A percentile compares a stretch with the other conserved stretches of the same genome.
These are phyloP conservation scores for Thinocorus orbignyianus DNA, from an alignment of 2,113 vertebrate genomes.

Conservation along the genomic window DNA sequence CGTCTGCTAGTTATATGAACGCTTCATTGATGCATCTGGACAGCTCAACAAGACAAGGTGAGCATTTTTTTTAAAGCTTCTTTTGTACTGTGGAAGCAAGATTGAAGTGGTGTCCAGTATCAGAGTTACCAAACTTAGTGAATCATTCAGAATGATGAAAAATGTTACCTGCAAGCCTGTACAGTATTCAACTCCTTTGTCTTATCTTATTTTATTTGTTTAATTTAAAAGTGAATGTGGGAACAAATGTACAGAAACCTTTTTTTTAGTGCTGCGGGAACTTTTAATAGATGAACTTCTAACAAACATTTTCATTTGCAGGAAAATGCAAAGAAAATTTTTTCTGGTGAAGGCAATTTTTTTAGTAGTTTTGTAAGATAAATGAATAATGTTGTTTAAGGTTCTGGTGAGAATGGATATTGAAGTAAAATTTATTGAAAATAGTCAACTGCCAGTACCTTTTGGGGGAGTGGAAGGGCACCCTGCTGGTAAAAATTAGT, in stretches of 20 bases:
- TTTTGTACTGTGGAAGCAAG: conserved; percentile 60
- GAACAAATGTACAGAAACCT: conserved; percentile 78
- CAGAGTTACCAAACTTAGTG: conserved; percentile 66
- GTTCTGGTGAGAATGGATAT: conserved; percentile 69
- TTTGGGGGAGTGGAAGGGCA: background rate
- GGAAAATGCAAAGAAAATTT: conserved; percentile 68
- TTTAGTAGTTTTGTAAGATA: conserved; percentile 74
- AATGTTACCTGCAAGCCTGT: conserved; percentile 66
- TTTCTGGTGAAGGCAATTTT: conserved; percentile 63
- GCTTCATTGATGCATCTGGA: conserved; percentile 29
- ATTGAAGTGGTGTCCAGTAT: conserved; percentile 62
- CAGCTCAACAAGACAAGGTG: conserved; percentile 49
- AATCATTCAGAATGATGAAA: conserved; percentile 40
- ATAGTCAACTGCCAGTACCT: conserved; percentile 40
- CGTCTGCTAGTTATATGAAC: background rate
- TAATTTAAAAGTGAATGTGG: conserved; percentile 71
- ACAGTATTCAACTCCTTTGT: conserved; percentile 73
- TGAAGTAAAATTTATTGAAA: conserved; percentile 72
- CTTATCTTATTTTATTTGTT: conserved; percentile 70
- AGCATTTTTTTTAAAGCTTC: conserved; percentile 26
- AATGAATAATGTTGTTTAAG: conserved; percentile 62
- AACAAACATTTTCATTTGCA: conserved; percentile 75
- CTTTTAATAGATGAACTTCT: conserved; percentile 78
- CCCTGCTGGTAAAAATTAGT: background rate
- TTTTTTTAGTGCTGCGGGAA: conserved; percentile 67